Percentiles rank a stretch among this genome's conserved stretches.
These are phyloP conservation scores for Alcedo atthis DNA, from an alignment of 2,797 vertebrate species.

Conservation along the genomic window DNA sequence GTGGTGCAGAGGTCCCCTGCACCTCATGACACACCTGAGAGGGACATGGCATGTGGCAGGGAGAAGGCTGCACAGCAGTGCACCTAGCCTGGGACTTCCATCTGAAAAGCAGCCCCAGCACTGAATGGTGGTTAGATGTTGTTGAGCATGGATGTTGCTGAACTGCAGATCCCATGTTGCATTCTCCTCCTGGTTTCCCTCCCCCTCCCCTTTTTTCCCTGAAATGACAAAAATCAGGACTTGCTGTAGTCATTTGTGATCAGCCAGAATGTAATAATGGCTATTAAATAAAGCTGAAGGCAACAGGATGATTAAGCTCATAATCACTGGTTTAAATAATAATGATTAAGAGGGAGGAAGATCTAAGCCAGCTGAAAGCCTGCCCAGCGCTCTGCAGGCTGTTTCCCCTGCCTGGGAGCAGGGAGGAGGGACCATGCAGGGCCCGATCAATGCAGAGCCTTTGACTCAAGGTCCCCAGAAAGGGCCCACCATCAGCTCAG, in stretches of 20 bases:
- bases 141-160: fast-evolving
- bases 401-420: neutral
- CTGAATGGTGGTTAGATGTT: fast-evolving
- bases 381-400: neutral
- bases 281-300: neutral
- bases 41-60: fast-evolving
- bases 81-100: neutral
- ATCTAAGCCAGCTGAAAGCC: neutral
- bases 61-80: neutral
- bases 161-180: fast-evolving
- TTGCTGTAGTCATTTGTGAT: neutral
- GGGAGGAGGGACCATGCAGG: neutral
- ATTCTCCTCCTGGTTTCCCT: fast-evolving
- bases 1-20: neutral
- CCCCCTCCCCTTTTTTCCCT: neutral
- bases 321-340: neutral
- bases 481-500: neutral
- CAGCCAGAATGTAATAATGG: fast-evolving
- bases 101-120: neutral
- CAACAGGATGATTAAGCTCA: neutral
- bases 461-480: neutral
- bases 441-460: fast-evolving
- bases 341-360: slow-evolving; percentile 39
- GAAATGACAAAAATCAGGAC: neutral
- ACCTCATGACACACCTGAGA: neutral